These are phyloP conservation scores for Pangasianodon gigas DNA, from an alignment of 2,113 vertebrate genomes.

Conservation along the genomic window DNA sequence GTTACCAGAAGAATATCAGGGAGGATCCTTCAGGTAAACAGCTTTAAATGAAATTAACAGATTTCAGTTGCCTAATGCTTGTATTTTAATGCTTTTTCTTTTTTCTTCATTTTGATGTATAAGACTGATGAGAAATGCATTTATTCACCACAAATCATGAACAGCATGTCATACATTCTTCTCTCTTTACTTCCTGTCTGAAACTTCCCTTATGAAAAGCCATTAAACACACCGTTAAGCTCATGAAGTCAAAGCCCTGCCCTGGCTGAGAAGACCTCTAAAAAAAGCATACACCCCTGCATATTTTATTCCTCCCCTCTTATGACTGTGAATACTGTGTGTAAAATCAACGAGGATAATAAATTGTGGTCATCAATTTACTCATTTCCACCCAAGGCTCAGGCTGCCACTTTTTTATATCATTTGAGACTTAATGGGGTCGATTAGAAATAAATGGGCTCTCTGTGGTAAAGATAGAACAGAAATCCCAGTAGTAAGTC, in stretches of 20 bases:
- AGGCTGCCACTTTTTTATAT: constrained; percentile 52
- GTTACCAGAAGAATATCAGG: constrained; percentile 93
- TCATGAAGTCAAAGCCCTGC: neutral
- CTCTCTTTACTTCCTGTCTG: neutral
- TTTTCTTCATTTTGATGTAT: neutral
- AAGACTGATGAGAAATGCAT: too few species aligned
- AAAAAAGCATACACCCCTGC: neutral
- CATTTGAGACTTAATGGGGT: constrained; percentile 68
- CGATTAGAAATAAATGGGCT: constrained; percentile 68
- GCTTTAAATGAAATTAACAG: neutral
- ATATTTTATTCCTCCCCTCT: constrained; percentile 54
- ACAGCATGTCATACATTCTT: neutral
- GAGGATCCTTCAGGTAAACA: constrained; percentile 92
- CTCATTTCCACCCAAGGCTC: constrained; percentile 58
- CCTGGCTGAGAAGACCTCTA: neutral
- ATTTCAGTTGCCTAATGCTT: neutral
- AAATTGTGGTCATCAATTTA: constrained; percentile 52
- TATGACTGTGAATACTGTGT: constrained; percentile 41
- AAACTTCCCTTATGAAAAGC: neutral
- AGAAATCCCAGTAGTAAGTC: constrained; percentile 59
- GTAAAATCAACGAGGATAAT: constrained; percentile 52
- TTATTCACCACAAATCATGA: constrained; percentile 2
- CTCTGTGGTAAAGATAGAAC: constrained; percentile 65
- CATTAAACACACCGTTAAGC: neutral
- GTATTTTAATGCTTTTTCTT: neutral